These are phyloP conservation scores for Sylvia borin DNA, from an alignment of 2,797 vertebrate species.

Conservation along the genomic window DNA sequence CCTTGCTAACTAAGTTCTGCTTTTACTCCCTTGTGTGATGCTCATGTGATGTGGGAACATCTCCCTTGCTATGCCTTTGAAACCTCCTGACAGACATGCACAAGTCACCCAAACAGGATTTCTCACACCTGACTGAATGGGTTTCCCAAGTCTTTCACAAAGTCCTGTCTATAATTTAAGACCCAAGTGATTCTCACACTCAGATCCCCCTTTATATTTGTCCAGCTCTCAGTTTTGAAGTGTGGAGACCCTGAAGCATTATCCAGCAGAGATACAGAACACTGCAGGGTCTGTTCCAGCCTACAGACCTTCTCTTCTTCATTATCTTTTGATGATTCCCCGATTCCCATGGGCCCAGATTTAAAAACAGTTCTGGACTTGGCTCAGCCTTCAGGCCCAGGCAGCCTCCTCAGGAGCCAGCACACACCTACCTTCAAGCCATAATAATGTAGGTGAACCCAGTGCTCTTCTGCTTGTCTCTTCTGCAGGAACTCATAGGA, in stretches of 20 bases:
- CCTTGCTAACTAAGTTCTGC: background rate
- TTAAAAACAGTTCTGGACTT: background rate
- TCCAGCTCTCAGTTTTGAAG: background rate
- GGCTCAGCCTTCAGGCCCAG: background rate
- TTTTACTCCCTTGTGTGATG: background rate
- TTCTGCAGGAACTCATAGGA: slow-evolving; percentile 98
- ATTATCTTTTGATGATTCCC: background rate
- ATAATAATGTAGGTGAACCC: slow-evolving; percentile 92
- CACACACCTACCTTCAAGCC: slow-evolving; percentile 80
- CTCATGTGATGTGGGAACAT: background rate
- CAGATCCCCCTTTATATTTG: accelerated
- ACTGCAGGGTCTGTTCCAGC: background rate
- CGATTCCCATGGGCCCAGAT: background rate
- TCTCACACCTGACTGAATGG: background rate
- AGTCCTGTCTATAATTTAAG: background rate
- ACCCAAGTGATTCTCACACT: background rate
- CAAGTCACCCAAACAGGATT: background rate
- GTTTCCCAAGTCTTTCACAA: background rate
- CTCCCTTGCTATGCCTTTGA: background rate
- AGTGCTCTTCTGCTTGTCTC: slow-evolving; percentile 96
- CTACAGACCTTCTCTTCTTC: background rate
- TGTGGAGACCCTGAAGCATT: background rate
- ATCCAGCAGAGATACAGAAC: background rate
- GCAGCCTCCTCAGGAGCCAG: background rate
- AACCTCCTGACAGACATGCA: background rate